Evolutionary conservation across 2,888 invertebrate species (phyloP), one percentile per base, ranked within the genome.

Genomic region (Caenorhabditis virilis): DNA sequence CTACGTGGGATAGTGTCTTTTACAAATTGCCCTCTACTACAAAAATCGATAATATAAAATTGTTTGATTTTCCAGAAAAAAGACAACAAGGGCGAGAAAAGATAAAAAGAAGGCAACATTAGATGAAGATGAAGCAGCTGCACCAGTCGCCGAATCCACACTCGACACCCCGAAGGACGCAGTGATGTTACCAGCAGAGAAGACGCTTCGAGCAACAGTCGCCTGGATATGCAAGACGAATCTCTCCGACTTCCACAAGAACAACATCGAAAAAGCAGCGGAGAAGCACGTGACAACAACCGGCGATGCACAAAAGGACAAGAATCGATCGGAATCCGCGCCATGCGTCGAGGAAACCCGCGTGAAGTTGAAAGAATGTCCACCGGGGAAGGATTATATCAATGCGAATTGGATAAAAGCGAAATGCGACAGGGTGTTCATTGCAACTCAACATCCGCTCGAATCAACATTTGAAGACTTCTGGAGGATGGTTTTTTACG

Each of bases 401-500:
- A 18, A 47, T 22, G 47, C 47, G 7, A 64, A 64, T 22, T 54
- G 50, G 22, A 51, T 64, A 16, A 58, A 58, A 22, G 49, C 54
- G 0, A 36, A 42, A 9, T 41, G 50, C 30, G 51, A 58, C 11
- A 35, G 54, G 0, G 41, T 45, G 27, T 64, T 51, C 42, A 58
- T 64, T 38, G 64, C 53, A 1, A 41, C 58, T 1, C 64, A 65
- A 18, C 65, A 65, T 48, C 65, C 65, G 1, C 52, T 65, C 50
- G 58, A 65, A 26, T 16, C 47, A 20, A 53, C 48, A n/a, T 56
- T 27, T 27, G 59, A 48, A 33, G 59, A 65, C 23, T 65, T 59
- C 33, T 65, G 65, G 65, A 47, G 52, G 23, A 65, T 65, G 65
- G 54, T 65, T 3, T 59, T 65, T 25, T 55, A 65, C 33, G 55